phyloP scores from a whole-genome alignment of 1,140 invertebrate genomes.

The Amyelois transitella region DNA sequence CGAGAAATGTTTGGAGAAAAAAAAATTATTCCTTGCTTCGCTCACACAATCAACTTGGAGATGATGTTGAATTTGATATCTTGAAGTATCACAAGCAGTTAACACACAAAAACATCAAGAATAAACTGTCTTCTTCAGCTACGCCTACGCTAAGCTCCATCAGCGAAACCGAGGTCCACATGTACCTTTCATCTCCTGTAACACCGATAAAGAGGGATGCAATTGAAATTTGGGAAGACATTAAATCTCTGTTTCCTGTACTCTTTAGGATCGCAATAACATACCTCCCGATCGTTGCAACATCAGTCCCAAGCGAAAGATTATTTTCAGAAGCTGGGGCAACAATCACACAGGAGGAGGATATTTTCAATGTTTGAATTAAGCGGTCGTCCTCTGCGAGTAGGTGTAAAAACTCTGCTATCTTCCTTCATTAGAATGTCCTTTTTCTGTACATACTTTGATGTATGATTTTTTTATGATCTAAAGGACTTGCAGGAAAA shows the following conservation, averaged over 20 bases:
- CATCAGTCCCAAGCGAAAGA: slow-evolving; percentile 18
- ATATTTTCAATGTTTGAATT: too few species aligned
- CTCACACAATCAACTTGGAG: too few species aligned
- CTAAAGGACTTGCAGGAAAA: too few species aligned
- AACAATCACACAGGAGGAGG: slow-evolving; percentile 15
- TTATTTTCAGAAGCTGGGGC: slow-evolving; percentile 21
- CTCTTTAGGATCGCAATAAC: slow-evolving; percentile 11
- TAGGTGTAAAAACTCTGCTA: too few species aligned
- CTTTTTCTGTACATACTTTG: too few species aligned
- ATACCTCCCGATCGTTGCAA: slow-evolving; percentile 18
- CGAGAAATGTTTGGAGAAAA: too few species aligned
- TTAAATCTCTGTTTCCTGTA: slow-evolving; percentile 18
- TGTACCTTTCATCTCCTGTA: slow-evolving; percentile 15
- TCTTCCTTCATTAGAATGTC: too few species aligned
- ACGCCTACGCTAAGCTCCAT: neutral
- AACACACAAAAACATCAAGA: slow-evolving; percentile 9
- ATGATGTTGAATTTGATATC: slow-evolving; percentile 9
- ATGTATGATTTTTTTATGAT: too few species aligned
- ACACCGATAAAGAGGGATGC: slow-evolving; percentile 16
- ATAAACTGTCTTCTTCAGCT: too few species aligned
- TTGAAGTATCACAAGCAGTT: slow-evolving; percentile 15
- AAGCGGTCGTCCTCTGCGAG: too few species aligned
- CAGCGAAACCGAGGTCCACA: slow-evolving; percentile 8
- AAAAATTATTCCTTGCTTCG: too few species aligned
- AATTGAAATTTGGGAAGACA: slow-evolving; percentile 18